Conservation (phyloP, 2,113 vertebrate genomes). For the Nycticryphes semicollaris region DNA sequence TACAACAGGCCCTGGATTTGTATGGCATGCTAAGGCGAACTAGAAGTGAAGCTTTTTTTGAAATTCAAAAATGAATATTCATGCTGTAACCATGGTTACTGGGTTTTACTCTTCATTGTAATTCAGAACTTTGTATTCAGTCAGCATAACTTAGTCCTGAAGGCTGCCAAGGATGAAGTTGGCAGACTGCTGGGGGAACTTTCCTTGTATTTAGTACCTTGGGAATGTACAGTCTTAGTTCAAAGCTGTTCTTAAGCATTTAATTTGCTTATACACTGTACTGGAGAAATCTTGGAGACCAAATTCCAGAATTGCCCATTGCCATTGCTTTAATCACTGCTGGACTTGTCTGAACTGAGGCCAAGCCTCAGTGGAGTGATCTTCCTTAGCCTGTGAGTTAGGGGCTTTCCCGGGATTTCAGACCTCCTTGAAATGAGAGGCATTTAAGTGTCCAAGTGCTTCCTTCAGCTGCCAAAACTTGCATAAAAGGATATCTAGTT, state of each 20-base stretch:
- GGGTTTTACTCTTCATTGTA: constrained; percentile 26
- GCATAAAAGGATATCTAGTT: neutral
- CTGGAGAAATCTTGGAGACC: neutral
- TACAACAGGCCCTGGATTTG: neutral
- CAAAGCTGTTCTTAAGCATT: neutral
- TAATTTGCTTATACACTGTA: neutral
- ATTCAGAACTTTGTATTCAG: constrained; percentile 38
- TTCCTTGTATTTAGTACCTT: neutral
- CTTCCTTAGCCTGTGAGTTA: neutral
- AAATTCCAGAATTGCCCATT: neutral
- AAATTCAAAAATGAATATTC: constrained; percentile 43
- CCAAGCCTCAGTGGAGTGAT: neutral
- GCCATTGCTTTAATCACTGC: neutral
- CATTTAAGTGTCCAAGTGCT: neutral
- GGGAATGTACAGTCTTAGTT: neutral
- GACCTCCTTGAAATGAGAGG: neutral
- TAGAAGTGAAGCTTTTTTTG: constrained; percentile 10
- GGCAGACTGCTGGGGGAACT: neutral
- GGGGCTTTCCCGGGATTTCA: neutral
- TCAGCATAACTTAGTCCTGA: neutral
- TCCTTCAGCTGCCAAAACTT: neutral
- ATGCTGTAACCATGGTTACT: constrained; percentile 40
- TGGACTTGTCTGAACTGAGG: neutral
- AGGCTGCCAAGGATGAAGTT: constrained; percentile 19
- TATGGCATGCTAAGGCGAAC: neutral